Conservation (phyloP, 2,113 vertebrate species). For the Dasyornis broadbenti region DNA sequence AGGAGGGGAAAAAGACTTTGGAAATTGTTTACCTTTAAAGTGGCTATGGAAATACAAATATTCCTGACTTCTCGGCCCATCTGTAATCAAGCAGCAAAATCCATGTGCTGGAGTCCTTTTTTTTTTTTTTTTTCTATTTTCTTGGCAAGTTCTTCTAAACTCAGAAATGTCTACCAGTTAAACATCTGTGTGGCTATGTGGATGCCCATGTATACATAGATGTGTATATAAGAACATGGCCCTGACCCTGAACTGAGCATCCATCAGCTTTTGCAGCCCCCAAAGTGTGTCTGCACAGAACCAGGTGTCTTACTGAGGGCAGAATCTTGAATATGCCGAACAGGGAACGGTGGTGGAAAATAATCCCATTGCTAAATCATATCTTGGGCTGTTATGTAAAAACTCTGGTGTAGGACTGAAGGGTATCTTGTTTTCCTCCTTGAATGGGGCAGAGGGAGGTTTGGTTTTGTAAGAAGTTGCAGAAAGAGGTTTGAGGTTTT, state of each 20-base stretch:
- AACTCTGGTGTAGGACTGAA: background rate
- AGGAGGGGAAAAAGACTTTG: conserved; percentile 20
- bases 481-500: background rate
- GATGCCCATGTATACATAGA: background rate
- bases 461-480: background rate
- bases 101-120: background rate
- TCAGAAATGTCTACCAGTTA: background rate
- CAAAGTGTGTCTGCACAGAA: background rate
- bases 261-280: background rate
- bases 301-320: background rate
- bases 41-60: conserved; percentile 57
- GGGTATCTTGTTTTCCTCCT: background rate
- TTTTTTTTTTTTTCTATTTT: background rate
- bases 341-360: background rate
- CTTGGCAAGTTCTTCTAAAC: background rate
- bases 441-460: background rate
- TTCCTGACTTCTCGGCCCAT: background rate
- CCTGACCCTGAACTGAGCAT: background rate
- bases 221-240: background rate
- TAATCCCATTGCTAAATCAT: fast-evolving
- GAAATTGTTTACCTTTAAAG: conserved; percentile 34
- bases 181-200: background rate
- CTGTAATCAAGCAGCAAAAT: background rate
- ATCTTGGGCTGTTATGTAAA: background rate
- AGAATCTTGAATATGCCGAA: background rate